These are phyloP conservation scores for Dendrolimus punctatus DNA, from an alignment of 1,140 invertebrate genomes.

Conservation along the genomic window DNA sequence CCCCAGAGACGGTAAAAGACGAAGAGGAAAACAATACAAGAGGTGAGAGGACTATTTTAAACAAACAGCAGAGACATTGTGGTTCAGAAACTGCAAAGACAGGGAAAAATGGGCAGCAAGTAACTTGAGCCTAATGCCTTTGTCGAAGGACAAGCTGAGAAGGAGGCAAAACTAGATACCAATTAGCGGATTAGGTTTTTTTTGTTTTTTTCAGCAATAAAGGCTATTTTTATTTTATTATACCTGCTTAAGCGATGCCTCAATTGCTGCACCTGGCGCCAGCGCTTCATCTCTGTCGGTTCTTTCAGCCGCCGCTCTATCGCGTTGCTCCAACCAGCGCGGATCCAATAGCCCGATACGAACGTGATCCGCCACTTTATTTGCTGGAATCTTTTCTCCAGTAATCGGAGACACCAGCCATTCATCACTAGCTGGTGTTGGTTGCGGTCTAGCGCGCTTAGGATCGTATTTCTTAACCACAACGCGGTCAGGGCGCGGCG, in stretches of 20 bases:
- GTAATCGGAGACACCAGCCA: constrained; percentile 98
- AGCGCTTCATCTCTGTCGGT: constrained; percentile 64
- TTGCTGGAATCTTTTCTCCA: constrained; percentile 96
- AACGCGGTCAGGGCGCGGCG: constrained; percentile 93
- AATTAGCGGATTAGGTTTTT: background rate
- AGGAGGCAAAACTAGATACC: too few species aligned
- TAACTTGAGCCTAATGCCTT: too few species aligned
- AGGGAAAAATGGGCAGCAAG: too few species aligned
- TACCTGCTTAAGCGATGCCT: constrained; percentile 89
- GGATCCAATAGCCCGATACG: constrained; percentile 97
- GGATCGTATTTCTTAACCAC: constrained; percentile 99
- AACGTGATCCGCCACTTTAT: constrained; percentile 98
- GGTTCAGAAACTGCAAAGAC: too few species aligned
- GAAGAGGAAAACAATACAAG: too few species aligned
- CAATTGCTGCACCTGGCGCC: constrained; percentile 83
- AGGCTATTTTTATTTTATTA: background rate
- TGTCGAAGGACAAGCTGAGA: too few species aligned
- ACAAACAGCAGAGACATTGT: too few species aligned
- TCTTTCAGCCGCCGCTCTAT: constrained; percentile 72
- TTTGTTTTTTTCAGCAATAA: background rate
- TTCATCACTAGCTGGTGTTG: constrained; percentile 81
- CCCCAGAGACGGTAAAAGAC: too few species aligned
- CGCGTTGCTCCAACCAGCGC: constrained; percentile 97
- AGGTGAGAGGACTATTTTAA: too few species aligned
- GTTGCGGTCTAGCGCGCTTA: constrained; percentile 79